Evolutionary conservation across 1,140 invertebrate genomes (phyloP), one percentile per base, ranked within the genome.

Genomic region (Acromyrmex charruanus): DNA sequence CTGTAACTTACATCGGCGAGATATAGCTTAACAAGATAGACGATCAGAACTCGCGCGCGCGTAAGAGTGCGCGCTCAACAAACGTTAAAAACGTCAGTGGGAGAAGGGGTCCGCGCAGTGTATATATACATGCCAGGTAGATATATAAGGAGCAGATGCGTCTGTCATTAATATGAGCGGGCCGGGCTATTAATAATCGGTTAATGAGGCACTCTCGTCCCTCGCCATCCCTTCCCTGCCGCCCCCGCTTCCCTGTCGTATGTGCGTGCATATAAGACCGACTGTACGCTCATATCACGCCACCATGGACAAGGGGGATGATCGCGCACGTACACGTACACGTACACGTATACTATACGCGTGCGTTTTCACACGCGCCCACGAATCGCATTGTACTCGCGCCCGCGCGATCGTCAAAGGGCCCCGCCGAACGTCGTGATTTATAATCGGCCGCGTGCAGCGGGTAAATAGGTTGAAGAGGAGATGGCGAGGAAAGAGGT

Each of bases 151-250:
- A 93, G 91, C 89, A 92, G 90, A 93, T 86, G 84, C 89, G 91
- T 93, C 88, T 92, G 90, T 94, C 93, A 94, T 95, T 94, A 94
- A 95, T 95, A 94, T 94, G 90, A 94, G 90, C 88, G 86, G 82
- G 86, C 80, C 63, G 77, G 90, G 91, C 93, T 94, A 94, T 95
- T 94, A 95, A 95, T 94, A 94, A 95, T 87, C 90, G 75, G 92
- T 94, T 94, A 95, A 95, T 94, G 94, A 94, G 94, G 90, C 21
- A 90, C 92, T 91, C 90, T 88, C 89, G 77, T 80, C 68, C 81
- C 85, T 74, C 88, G 69, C 85, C 86, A 77, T 71, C 79, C 85
- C 31, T 74, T 85, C 71, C 53, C 88, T 75, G 53, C 39, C 88
- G 68, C 85, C 87, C 84, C 77, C 89, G 80, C 66, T 44, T 21